These are phyloP conservation scores for Odobenus rosmarus DNA, from an alignment of 2,113 vertebrate genomes.

Conservation along the genomic window DNA sequence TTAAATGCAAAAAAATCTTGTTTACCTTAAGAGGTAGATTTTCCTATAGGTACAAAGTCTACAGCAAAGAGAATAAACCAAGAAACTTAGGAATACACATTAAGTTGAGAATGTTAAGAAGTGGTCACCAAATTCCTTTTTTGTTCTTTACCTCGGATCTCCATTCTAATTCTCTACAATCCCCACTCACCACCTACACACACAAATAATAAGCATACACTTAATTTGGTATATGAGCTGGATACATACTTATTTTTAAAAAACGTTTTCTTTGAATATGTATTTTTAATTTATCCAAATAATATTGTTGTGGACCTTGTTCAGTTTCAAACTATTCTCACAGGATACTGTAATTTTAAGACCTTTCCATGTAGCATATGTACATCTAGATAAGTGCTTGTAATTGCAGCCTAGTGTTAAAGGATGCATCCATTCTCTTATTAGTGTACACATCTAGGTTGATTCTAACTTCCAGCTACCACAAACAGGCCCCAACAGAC, in stretches of 20 bases:
- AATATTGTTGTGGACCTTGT: neutral
- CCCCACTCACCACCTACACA: neutral
- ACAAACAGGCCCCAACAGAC: neutral
- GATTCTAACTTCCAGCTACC: neutral
- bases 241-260: neutral
- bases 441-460: neutral
- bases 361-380: neutral
- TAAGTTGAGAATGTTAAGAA: neutral
- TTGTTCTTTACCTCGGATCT: neutral
- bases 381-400: neutral
- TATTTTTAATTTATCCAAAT: neutral
- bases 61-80: neutral
- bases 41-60: neutral
- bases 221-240: neutral
- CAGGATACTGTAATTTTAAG: neutral
- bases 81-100: neutral
- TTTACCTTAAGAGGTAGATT: neutral
- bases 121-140: neutral
- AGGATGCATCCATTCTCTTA: neutral
- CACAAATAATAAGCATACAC: neutral
- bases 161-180: neutral
- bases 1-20: neutral
- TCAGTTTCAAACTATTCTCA: conserved; percentile 11
- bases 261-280: neutral
- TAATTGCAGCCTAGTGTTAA: neutral